Base-by-base conservation (phyloP, 2,888 invertebrate species). In the Apoderus coryli region DNA sequence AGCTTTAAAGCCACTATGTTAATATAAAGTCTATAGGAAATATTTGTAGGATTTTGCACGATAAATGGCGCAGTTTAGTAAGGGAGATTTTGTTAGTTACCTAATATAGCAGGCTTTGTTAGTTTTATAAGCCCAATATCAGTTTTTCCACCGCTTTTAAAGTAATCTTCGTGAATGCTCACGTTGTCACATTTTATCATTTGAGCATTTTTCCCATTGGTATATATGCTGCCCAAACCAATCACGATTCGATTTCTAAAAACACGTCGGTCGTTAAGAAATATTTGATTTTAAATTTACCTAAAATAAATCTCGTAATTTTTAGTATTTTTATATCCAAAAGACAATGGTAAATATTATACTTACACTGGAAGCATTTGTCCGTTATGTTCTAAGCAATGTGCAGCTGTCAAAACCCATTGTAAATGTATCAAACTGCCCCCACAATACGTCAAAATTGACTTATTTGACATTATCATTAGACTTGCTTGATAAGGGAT, bases 371-470 rank as follows among this genome's bases (percentile, higher is more conserved):
- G 49, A 36, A 52, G 40, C 9, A 44, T 44, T 26, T 49, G 42
- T 15, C 41, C 46, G 37, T 54, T 51, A 25, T 54, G 42, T 40
- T 55, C 54, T 19, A 57, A 51, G 39, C 57, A 57, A 42, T 57
- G 56, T 6, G 56, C 57, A 4, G 57, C 56, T 29, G 56, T 57
- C 38, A 57, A 37, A 22, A 56, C 39, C 57, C 57, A 57, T 38
- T 39, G 38, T n/a, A 52, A 52, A 38, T 57, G 54, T 37, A 57
- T 55, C 29, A 57, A 45, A 37, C 56, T 56, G 22, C 57, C 57
- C 12, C 56, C 57, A 39, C 56, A 57, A 41, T 55, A 55, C 34
- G 53, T 52, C 26, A 47, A 45, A 35, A 46, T 50, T 14, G 42
- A 42, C 30, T 43, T 44, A 28, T 46, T 44, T 22, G 40, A 39